Percentiles rank a stretch among this genome's conserved stretches.
Conservation (phyloP, 2,888 invertebrate genomes). For the Apomyelois bistriatella region DNA sequence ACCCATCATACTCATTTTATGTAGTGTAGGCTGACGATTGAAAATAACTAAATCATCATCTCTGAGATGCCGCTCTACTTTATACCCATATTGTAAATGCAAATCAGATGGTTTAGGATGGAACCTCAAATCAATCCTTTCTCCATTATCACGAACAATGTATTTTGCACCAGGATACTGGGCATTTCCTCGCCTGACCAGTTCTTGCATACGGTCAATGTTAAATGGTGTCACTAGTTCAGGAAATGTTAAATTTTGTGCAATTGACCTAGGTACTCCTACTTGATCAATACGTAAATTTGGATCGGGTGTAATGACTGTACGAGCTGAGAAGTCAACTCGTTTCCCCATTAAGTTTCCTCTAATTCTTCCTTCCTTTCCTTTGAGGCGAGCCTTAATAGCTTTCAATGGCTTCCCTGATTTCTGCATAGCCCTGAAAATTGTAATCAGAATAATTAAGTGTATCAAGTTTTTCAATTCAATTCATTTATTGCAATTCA, state of each 20-base stretch:
- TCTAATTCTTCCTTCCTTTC: slow-evolving; percentile 99
- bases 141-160: slow-evolving; percentile 98
- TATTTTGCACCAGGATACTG: slow-evolving; percentile 99
- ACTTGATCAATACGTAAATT: slow-evolving; percentile 97
- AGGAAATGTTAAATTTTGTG: slow-evolving; percentile 99
- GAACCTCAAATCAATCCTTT: slow-evolving; percentile 97
- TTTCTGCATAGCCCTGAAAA: slow-evolving; percentile 95
- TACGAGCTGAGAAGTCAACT: slow-evolving; percentile 99
- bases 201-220: slow-evolving; percentile 95
- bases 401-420: slow-evolving; percentile 99
- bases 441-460: neutral
- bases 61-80: slow-evolving; percentile 97
- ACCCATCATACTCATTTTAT: slow-evolving; percentile 99
- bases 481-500: no score
- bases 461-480: neutral
- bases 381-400: slow-evolving; percentile 96
- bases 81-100: slow-evolving; percentile 97
- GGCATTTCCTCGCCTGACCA: slow-evolving; percentile 97
- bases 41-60: slow-evolving; percentile 99
- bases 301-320: slow-evolving; percentile 98
- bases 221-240: slow-evolving; percentile 99
- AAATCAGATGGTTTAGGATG: slow-evolving; percentile 98
- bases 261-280: slow-evolving; percentile 98
- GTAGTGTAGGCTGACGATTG: slow-evolving; percentile 99
- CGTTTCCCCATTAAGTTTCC: slow-evolving; percentile 99